phyloP scores from a whole-genome alignment of 1,140 invertebrate species.

The Lordiphosa mommai region DNA sequence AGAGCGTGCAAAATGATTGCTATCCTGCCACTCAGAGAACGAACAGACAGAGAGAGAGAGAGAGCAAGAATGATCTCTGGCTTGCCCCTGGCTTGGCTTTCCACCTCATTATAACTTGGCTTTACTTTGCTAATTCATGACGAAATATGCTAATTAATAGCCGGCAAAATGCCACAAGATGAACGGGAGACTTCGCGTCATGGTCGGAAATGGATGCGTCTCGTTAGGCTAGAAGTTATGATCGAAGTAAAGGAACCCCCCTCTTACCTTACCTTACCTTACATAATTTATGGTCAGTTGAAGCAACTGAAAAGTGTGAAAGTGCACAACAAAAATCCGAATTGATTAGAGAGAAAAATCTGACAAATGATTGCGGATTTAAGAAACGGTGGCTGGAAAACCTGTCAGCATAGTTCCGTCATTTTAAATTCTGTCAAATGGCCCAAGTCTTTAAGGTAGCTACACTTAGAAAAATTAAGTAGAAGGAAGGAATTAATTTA shows the following conservation, averaged over 20 bases:
- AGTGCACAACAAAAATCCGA: background rate
- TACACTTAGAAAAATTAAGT: too few species aligned
- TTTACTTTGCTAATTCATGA: conserved; percentile 53
- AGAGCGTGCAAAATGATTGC: conserved; percentile 61
- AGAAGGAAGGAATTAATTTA: too few species aligned
- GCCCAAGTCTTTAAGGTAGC: too few species aligned
- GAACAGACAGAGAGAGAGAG: background rate
- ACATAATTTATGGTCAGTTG: background rate
- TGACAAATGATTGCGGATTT: too few species aligned
- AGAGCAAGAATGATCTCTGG: conserved; percentile 8
- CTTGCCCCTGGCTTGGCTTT: conserved; percentile 34
- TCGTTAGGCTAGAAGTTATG: conserved; percentile 7
- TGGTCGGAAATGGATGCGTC: background rate
- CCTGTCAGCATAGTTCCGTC: too few species aligned
- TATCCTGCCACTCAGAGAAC: conserved; percentile 28
- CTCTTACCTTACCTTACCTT: background rate
- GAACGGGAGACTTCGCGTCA: background rate
- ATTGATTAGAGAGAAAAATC: background rate
- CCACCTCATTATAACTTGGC: conserved; percentile 54
- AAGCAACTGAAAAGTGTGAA: background rate
- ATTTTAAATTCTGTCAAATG: too few species aligned
- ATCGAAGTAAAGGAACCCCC: background rate
- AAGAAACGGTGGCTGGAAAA: too few species aligned
- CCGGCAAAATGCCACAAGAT: conserved; percentile 20
- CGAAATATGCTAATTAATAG: conserved; percentile 69